Conservation (phyloP, 92 coral and sea anemone species). For the Desmophyllum pertusum region DNA sequence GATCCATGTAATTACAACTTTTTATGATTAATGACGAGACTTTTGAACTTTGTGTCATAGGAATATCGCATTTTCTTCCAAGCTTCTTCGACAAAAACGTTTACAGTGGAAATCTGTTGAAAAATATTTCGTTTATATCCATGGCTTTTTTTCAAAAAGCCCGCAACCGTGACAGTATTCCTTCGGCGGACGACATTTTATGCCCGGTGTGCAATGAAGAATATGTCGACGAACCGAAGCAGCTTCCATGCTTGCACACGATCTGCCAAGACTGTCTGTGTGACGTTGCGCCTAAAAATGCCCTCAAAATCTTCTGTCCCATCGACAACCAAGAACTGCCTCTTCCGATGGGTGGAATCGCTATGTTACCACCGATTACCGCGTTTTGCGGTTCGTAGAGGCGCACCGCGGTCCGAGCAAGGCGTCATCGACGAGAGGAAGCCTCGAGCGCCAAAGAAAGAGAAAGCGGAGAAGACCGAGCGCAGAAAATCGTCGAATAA, state of each 20-base stretch:
- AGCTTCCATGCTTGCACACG: constrained; percentile 79
- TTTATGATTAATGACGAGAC: not conserved
- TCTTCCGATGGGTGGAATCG: constrained; percentile 83
- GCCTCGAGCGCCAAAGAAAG: constrained; percentile 48
- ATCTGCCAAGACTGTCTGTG: constrained; percentile 80
- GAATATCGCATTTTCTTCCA: not conserved
- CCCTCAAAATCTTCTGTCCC: constrained; percentile 77
- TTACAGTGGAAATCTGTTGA: not conserved
- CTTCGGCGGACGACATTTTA: constrained; percentile 42
- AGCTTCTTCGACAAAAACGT: not conserved
- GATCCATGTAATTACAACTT: constrained; percentile 18
- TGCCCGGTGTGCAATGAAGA: constrained; percentile 87
- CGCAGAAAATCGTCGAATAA: constrained; percentile 39
- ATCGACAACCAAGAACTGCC: constrained; percentile 85
- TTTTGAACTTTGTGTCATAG: constrained; percentile 19
- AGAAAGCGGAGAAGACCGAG: constrained; percentile 40
- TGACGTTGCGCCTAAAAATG: constrained; percentile 61
- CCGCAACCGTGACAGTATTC: constrained; percentile 40
- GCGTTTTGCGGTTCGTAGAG: constrained; percentile 70
- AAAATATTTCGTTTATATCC: not conserved
- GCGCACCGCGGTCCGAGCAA: constrained; percentile 49
- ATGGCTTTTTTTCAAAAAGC: constrained; percentile 88
- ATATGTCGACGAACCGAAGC: constrained; percentile 81
- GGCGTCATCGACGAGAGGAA: constrained; percentile 36
- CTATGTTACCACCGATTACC: constrained; percentile 74